These are phyloP conservation scores for Dolichomitus sp. DNA, from an alignment of 2,888 invertebrate species.

Conservation along the genomic window DNA sequence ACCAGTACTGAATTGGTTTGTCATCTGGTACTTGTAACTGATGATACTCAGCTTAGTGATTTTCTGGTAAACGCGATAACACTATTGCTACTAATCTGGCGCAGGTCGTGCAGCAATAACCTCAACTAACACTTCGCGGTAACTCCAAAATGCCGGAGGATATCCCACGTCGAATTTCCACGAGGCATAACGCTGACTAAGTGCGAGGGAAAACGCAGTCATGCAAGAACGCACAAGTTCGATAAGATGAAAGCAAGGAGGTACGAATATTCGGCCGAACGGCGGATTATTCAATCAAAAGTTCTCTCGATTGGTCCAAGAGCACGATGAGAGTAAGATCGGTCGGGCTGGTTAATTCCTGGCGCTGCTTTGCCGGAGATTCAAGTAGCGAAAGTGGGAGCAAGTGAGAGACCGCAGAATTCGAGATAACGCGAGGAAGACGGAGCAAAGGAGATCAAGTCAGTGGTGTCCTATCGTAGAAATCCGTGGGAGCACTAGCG, in stretches of 20 bases:
- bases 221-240: conserved; percentile 11
- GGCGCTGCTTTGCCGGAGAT: conserved; percentile 37
- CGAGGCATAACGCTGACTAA: conserved; percentile 2
- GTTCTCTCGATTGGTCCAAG: conserved; percentile 44
- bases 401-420: conserved; percentile 19
- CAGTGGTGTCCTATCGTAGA: conserved; percentile 29
- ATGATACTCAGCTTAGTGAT: too few species aligned
- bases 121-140: background rate
- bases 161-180: conserved; percentile 25
- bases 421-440: conserved; percentile 5
- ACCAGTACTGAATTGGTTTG: background rate
- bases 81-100: conserved; percentile 32
- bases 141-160: conserved; percentile 7
- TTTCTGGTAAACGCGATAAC: conserved; percentile 5
- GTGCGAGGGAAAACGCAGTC: background rate
- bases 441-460: conserved; percentile 18
- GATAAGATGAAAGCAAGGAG: background rate
- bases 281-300: conserved; percentile 58
- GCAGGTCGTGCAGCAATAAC: conserved; percentile 14
- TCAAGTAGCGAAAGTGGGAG: conserved; percentile 28
- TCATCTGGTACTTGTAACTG: background rate
- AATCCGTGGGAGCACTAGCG: conserved; percentile 32
- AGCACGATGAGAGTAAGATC: conserved; percentile 39
- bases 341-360: conserved; percentile 44
- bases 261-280: conserved; percentile 15